Evolutionary conservation across 1,140 invertebrate genomes (phyloP).

Genomic region (Nasonia longicornis): DNA sequence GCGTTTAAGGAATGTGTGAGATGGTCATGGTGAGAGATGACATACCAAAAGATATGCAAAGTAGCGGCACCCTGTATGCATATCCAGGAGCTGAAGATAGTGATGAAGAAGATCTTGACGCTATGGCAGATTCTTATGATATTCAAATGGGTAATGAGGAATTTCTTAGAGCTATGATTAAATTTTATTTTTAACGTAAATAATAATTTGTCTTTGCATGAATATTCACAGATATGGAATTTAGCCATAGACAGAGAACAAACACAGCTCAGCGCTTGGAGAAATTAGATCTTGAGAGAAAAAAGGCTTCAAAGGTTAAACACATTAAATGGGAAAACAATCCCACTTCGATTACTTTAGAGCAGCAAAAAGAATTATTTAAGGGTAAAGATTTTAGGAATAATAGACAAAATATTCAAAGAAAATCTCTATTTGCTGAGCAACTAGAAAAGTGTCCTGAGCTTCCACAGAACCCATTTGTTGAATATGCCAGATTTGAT

Average conservation of each 20-base stretch:
- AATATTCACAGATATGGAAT: slow-evolving; percentile 68
- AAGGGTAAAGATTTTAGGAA: slow-evolving; percentile 69
- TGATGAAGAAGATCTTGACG: slow-evolving; percentile 79
- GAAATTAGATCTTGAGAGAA: slow-evolving; percentile 88
- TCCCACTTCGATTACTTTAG: slow-evolving; percentile 66
- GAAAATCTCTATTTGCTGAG: slow-evolving; percentile 76
- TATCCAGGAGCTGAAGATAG: slow-evolving; percentile 84
- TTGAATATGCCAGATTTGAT: slow-evolving; percentile 92
- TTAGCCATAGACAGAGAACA: slow-evolving; percentile 77
- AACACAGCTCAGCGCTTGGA: slow-evolving; percentile 92
- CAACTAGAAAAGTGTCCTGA: slow-evolving; percentile 81
- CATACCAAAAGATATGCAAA: slow-evolving; percentile 73
- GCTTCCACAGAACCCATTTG: slow-evolving; percentile 85
- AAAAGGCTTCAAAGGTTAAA: slow-evolving; percentile 83
- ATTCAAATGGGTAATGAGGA: slow-evolving; percentile 74
- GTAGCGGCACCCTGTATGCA: slow-evolving; percentile 71
- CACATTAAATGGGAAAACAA: slow-evolving; percentile 82
- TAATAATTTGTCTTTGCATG: not conserved
- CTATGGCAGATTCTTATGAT: slow-evolving; percentile 76
- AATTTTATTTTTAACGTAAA: not conserved
- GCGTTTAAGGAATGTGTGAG: slow-evolving; percentile 77
- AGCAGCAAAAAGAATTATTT: slow-evolving; percentile 80
- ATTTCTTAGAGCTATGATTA: not conserved
- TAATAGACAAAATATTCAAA: slow-evolving; percentile 64
- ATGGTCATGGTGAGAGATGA: slow-evolving; percentile 84